Conservation (phyloP, 2,113 vertebrate genomes). For the Marmota monax region DNA sequence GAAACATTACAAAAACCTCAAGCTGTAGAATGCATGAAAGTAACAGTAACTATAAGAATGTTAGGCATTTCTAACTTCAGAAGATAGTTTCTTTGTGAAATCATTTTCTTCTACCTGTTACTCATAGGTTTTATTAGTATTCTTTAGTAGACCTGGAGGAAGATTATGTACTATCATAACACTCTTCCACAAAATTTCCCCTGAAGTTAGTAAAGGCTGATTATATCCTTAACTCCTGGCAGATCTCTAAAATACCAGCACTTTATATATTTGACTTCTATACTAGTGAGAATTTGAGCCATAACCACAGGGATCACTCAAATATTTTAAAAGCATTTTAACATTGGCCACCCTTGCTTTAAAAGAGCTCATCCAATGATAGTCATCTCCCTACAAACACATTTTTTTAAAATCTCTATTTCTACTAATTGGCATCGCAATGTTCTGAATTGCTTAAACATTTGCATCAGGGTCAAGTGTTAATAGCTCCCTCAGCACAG, state of each 20-base stretch:
- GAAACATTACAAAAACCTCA: constrained; percentile 13
- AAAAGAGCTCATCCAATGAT: background rate
- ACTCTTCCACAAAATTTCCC: background rate
- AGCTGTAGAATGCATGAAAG: background rate
- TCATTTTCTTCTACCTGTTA: background rate
- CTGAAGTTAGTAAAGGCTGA: background rate
- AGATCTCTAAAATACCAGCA: background rate
- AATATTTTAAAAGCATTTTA: background rate
- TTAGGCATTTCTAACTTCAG: background rate
- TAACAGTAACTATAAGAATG: background rate
- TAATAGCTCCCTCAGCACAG: constrained; percentile 17
- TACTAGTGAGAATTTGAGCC: background rate
- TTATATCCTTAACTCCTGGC: background rate
- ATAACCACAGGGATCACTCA: background rate
- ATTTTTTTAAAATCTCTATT: background rate
- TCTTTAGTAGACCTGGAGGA: background rate
- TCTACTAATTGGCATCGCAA: background rate
- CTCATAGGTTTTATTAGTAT: background rate
- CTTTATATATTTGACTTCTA: background rate
- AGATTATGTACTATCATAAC: background rate
- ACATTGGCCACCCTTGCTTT: background rate
- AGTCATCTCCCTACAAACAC: background rate
- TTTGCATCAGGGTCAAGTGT: constrained; percentile 1
- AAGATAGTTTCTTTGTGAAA: background rate
- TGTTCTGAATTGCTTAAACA: background rate